A percentile compares a stretch with the other conserved stretches of the same genome.
phyloP scores from a whole-genome alignment of 2,113 vertebrate genomes.

The Candoia aspera region DNA sequence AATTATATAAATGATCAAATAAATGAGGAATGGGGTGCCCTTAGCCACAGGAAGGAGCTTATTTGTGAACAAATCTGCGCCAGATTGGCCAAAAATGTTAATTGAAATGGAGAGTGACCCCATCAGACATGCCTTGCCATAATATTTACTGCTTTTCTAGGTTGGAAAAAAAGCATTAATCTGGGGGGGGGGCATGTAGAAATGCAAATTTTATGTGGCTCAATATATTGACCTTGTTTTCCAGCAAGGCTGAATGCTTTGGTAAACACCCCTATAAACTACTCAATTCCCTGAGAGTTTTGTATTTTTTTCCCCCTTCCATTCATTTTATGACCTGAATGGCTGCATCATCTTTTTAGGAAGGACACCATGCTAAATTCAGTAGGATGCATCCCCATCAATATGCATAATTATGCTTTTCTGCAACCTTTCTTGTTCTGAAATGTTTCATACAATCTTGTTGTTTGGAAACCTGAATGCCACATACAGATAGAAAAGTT shows the following conservation, averaged over 20 bases:
- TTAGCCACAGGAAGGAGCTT: background rate
- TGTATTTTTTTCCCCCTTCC: slow-evolving; percentile 14
- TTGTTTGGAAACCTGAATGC: slow-evolving; percentile 14
- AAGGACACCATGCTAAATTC: background rate
- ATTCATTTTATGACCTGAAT: background rate
- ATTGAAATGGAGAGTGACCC: background rate
- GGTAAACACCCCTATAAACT: slow-evolving; percentile 23
- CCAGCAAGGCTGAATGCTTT: background rate
- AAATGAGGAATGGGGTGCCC: background rate
- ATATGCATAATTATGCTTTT: no score
- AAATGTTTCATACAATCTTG: slow-evolving; percentile 13
- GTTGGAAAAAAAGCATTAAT: slow-evolving; percentile 22
- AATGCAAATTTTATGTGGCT: slow-evolving; percentile 12
- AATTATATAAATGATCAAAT: background rate
- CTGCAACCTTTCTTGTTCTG: slow-evolving; percentile 20
- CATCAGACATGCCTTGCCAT: background rate
- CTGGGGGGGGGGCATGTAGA: slow-evolving; percentile 29
- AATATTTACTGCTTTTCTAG: slow-evolving; percentile 29
- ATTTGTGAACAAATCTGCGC: background rate
- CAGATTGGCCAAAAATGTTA: background rate
- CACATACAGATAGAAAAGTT: background rate
- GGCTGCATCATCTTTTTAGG: background rate
- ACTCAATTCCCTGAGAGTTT: slow-evolving; percentile 11
- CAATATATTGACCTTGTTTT: slow-evolving; percentile 7
- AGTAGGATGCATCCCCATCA: background rate